A percentile compares a stretch with the other conserved stretches of the same genome.
Evolutionary conservation across 1,140 invertebrate species (phyloP).

Genomic region (Drosophila repletoides): DNA sequence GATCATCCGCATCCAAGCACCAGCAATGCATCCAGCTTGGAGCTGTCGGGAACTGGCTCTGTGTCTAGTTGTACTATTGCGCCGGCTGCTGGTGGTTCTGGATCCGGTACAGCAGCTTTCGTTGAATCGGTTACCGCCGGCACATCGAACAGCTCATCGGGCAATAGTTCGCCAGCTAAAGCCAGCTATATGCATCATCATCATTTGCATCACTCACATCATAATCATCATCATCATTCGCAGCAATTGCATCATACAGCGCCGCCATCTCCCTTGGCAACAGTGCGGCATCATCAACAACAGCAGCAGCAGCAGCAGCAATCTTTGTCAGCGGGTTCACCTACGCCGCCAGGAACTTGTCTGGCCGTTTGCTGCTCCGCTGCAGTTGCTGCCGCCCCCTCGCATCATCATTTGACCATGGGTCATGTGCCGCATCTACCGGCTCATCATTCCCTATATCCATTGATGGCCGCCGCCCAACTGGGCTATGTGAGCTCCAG

Average conservation of each 20-base stretch:
- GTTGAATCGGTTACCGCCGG: background rate
- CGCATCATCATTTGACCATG: slow-evolving; percentile 47
- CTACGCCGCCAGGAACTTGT: slow-evolving; percentile 18
- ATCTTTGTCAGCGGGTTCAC: slow-evolving; percentile 10
- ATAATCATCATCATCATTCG: slow-evolving; percentile 55
- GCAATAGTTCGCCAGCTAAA: slow-evolving; percentile 56
- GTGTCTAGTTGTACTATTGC: background rate
- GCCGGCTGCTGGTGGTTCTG: background rate
- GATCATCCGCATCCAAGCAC: background rate
- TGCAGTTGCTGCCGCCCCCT: slow-evolving; percentile 8
- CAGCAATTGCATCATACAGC: slow-evolving; percentile 62
- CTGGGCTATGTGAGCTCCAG: slow-evolving; percentile 63
- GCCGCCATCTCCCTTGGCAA: slow-evolving; percentile 58
- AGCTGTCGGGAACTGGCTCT: no score
- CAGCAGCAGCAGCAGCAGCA: slow-evolving; percentile 15
- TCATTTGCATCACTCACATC: slow-evolving; percentile 49
- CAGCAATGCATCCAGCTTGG: background rate
- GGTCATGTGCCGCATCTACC: slow-evolving; percentile 41
- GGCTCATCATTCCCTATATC: slow-evolving; percentile 67
- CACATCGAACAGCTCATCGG: slow-evolving; percentile 63
- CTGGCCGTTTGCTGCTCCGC: slow-evolving; percentile 53
- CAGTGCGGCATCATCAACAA: slow-evolving; percentile 55
- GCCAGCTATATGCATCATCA: slow-evolving; percentile 53
- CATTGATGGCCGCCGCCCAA: slow-evolving; percentile 59
- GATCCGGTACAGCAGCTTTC: background rate